These are phyloP conservation scores for Heptranchias perlo DNA, from an alignment of 2,113 vertebrate genomes.

Conservation along the genomic window DNA sequence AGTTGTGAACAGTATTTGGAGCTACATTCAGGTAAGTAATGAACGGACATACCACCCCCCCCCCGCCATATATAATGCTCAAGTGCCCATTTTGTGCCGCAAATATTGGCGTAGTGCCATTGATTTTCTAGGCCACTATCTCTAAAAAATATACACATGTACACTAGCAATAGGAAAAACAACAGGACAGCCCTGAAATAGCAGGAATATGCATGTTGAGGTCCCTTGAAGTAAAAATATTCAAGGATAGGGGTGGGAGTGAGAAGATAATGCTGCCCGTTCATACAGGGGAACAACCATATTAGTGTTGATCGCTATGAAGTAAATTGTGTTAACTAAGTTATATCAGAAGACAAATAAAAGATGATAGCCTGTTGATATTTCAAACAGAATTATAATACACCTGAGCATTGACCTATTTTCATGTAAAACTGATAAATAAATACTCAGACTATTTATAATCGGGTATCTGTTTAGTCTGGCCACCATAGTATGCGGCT, in stretches of 20 bases:
- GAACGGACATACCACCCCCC: background rate
- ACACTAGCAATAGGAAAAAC: background rate
- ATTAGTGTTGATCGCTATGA: background rate
- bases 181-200: background rate
- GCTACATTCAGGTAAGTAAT: background rate
- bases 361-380: background rate
- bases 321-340: background rate
- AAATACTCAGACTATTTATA: background rate
- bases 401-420: background rate
- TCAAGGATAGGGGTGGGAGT: background rate
- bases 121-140: background rate
- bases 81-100: background rate
- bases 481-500: background rate
- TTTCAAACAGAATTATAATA: background rate
- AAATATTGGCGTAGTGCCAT: background rate
- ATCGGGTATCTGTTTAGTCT: background rate
- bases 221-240: background rate
- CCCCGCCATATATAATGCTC: background rate
- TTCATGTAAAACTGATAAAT: background rate
- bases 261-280: background rate
- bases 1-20: background rate
- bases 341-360: conserved; percentile 7
- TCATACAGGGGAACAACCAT: background rate
- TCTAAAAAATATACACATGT: background rate
- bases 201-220: background rate